Base-by-base conservation (phyloP, 1,140 invertebrate genomes). In the Lepidurus apus region DNA sequence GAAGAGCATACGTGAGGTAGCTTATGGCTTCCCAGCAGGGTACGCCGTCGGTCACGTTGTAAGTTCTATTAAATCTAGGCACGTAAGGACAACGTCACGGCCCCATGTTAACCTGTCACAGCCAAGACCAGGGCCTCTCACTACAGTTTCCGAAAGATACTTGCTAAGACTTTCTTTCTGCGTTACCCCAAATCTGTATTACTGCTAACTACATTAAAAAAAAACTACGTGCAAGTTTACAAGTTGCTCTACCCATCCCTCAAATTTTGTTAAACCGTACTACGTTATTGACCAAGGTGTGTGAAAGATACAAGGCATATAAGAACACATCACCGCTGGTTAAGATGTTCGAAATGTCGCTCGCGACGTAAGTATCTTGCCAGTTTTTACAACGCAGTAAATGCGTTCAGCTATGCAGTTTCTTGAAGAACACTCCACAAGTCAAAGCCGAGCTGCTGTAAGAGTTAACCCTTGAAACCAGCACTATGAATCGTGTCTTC, bases 81-180 rank as follows among this genome's bases (percentile, higher is more conserved):
- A 65, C 53, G 53, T 17, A 65, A 65, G 53, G 7, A 21, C 53
- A 65, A 65, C 17, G 53, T 65, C n/a, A 65, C 53, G 53, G 53
- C 53, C 53, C 53, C 53, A 65, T n/a, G 17, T 65, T 7, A 21
- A 34, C 53, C 13, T 65, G 53, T 65, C 17, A 21, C n/a, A 65
- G 53, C 21, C 53, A 21, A 13, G 21, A 21, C 53, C 0, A 65
- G 13, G 53, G 53, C 1, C 53, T n/a, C 53, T 65, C 53, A 65
- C 53, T n/a, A 65, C 53, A 65, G 53, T 65, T 65, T 65, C 53
- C 21, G 53, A 65, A 65, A 65, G n/a, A 65, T 21, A 65, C n/a
- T 17, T 13, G 53, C 53, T 21, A 65, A 9, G 53, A 21, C 13
- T 13, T 17, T 13, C 53, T 65, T 65, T 21, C 1, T 11, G 17